These are phyloP conservation scores for Metalampra italica DNA, from an alignment of 2,888 invertebrate genomes.

Conservation along the genomic window DNA sequence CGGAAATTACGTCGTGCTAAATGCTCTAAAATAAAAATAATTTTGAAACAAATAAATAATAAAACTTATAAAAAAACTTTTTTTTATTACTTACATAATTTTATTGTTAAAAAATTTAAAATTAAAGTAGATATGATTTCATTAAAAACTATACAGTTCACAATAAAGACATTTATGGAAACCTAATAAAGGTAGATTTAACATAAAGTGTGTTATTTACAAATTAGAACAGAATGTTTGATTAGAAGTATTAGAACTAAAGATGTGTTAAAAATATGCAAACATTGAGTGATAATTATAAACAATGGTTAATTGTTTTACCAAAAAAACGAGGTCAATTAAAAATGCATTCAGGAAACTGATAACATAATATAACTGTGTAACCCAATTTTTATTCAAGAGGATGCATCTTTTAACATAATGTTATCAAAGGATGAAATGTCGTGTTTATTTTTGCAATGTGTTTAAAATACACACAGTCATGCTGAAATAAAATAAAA, in stretches of 20 bases:
- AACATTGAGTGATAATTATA: no score
- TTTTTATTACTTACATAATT: background rate
- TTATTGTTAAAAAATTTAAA: no score
- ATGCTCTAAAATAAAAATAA: background rate
- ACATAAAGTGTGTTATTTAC: no score
- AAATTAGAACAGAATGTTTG: no score
- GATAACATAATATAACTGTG: background rate
- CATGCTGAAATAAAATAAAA: background rate
- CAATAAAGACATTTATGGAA: no score
- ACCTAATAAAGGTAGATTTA: no score
- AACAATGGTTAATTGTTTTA: background rate
- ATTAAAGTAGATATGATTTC: no score
- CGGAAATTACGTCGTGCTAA: no score
- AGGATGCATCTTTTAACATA: background rate
- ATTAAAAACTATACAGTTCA: no score
- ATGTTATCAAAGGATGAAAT: background rate
- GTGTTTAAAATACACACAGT: background rate
- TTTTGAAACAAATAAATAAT: background rate
- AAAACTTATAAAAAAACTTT: no score
- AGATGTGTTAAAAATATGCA: no score
- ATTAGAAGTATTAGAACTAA: no score
- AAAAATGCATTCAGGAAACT: constrained; percentile 4
- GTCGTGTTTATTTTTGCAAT: background rate
- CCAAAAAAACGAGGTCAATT: background rate
- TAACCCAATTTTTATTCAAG: constrained; percentile 6